Evolutionary conservation across 2,797 vertebrate species (phyloP).

Genomic region (Esox lucius): DNA sequence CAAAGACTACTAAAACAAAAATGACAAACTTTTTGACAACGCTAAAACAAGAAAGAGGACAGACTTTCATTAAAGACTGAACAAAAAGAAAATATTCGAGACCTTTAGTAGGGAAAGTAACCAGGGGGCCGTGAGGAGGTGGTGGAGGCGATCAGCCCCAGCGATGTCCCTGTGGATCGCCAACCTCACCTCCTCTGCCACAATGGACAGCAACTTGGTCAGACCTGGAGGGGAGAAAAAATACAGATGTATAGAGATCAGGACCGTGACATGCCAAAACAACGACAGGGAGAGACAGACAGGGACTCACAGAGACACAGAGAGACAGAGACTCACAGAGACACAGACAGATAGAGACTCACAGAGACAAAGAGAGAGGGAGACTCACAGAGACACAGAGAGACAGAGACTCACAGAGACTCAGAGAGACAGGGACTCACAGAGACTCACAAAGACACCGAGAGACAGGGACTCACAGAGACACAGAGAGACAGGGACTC

Average conservation of each 20-base stretch:
- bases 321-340: no score
- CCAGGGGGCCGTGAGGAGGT: conserved; percentile 85
- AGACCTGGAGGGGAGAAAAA: conserved; percentile 65
- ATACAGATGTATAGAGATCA: neutral
- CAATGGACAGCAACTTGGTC: conserved; percentile 76
- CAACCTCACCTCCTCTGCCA: conserved; percentile 78
- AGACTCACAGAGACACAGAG: conserved; percentile 17
- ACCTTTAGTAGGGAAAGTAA: conserved; percentile 87
- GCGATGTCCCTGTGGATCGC: conserved; percentile 77
- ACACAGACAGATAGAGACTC: no score
- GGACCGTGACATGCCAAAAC: no score
- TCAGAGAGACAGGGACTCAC: neutral
- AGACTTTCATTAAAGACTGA: no score
- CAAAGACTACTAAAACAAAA: neutral
- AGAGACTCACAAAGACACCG: no score
- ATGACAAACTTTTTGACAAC: neutral
- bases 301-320: no score
- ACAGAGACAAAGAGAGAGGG: no score
- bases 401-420: conserved; percentile 15
- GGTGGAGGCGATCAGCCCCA: conserved; percentile 79
- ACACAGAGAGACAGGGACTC: no score
- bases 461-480: no score
- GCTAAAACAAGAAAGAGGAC: no score
- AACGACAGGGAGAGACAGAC: no score
- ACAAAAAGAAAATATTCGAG: conserved; percentile 13